Conservation (phyloP, 2,113 vertebrate genomes). For the Capra hircus region DNA sequence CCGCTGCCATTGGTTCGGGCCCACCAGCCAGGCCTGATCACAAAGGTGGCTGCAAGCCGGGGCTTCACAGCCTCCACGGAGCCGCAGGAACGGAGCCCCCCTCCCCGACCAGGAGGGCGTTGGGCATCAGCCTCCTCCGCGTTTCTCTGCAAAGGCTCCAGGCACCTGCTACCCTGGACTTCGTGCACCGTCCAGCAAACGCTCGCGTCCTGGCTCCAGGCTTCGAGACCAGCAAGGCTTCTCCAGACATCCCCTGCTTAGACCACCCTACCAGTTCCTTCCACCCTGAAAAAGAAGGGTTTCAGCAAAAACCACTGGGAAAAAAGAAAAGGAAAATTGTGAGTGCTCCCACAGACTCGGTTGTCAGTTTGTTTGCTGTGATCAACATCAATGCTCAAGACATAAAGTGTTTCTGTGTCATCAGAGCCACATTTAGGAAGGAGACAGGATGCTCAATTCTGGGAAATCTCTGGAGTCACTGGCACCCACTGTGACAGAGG, state of each 20-base stretch:
- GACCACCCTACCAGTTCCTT: not conserved
- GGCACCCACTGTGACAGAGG: not conserved
- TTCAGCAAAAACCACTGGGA: not conserved
- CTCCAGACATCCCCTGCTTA: rapidly evolving
- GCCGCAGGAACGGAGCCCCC: too few species aligned
- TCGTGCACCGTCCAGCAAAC: not conserved
- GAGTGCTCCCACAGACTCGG: not conserved
- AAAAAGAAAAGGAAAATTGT: not conserved
- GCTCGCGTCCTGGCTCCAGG: not conserved
- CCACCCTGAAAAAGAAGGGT: not conserved
- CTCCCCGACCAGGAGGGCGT: not conserved
- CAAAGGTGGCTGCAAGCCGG: rapidly evolving
- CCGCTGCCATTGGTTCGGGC: not conserved
- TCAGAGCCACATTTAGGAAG: not conserved
- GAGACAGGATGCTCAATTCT: not conserved
- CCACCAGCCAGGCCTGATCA: not conserved
- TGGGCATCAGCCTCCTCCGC: rapidly evolving
- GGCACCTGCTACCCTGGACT: not conserved
- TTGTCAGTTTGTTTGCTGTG: not conserved
- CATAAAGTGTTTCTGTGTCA: not conserved
- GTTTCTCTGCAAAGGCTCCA: not conserved
- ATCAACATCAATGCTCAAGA: not conserved
- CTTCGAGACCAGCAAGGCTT: not conserved
- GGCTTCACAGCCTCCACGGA: not conserved
- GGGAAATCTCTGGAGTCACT: not conserved